Conservation (phyloP, 2,113 vertebrate species). For the Cyanistes caeruleus region DNA sequence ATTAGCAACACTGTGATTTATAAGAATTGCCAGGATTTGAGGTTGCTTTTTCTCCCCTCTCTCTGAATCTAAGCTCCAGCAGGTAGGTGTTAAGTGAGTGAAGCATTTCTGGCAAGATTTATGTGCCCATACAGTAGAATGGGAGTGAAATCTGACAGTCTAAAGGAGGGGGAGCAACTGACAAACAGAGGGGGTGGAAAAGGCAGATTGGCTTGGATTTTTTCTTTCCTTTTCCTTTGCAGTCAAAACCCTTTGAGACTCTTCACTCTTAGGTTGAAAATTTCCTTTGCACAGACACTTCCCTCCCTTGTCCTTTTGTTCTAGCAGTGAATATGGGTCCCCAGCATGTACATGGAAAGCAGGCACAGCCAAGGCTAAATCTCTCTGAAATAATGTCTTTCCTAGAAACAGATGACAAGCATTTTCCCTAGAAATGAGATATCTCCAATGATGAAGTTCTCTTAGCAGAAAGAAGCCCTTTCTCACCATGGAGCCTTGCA, state of each 20-base stretch:
- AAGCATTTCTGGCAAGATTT: slow-evolving; percentile 64
- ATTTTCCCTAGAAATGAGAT: slow-evolving; percentile 17
- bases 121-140: slow-evolving; percentile 50
- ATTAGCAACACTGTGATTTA: slow-evolving; percentile 67
- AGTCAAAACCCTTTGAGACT: slow-evolving; percentile 37
- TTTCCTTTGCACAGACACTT: slow-evolving; percentile 49
- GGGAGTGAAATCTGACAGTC: slow-evolving; percentile 59
- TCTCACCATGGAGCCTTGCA: background rate
- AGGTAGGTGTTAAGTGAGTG: slow-evolving; percentile 68
- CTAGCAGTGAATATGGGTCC: slow-evolving; percentile 22
- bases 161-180: slow-evolving; percentile 48
- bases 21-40: slow-evolving; percentile 57
- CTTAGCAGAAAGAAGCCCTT: background rate
- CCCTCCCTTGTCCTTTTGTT: slow-evolving; percentile 39
- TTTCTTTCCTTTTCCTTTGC: slow-evolving; percentile 47
- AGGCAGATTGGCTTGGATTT: slow-evolving; percentile 50
- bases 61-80: slow-evolving; percentile 47
- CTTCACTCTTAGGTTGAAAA: slow-evolving; percentile 29
- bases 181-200: slow-evolving; percentile 27
- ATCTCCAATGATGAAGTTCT: background rate
- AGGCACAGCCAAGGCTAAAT: background rate
- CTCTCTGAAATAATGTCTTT: background rate
- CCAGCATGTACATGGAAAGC: background rate
- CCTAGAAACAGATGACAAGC: slow-evolving; percentile 13
- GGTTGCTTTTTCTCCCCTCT: slow-evolving; percentile 12